A percentile compares a stretch with the other conserved stretches of the same genome.
Evolutionary conservation across 2,888 invertebrate species (phyloP).

Genomic region (Tetragnatha montana): DNA sequence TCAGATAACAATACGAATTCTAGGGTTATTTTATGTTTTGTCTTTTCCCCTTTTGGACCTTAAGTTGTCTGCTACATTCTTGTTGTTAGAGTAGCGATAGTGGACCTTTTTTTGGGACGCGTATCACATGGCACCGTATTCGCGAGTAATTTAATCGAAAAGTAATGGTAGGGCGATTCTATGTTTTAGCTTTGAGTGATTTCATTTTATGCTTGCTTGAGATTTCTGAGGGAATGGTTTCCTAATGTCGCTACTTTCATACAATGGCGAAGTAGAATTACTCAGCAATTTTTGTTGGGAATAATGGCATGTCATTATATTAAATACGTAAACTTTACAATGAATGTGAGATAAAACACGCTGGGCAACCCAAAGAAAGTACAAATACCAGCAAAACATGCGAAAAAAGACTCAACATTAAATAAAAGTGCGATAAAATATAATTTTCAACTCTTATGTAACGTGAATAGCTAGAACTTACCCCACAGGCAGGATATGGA

Average conservation of each 20-base stretch:
- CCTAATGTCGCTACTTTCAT: not conserved
- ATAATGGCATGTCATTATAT: too few species aligned
- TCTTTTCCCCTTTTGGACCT: not conserved
- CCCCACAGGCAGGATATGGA: too few species aligned
- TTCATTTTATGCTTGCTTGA: constrained; percentile 17
- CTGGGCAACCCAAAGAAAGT: too few species aligned
- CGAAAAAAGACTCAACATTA: too few species aligned
- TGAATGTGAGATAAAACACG: too few species aligned
- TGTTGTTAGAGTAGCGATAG: constrained; percentile 4
- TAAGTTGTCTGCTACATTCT: not conserved
- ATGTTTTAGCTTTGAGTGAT: not conserved
- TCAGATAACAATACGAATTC: constrained; percentile 28
- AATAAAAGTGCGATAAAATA: too few species aligned
- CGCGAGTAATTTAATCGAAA: constrained; percentile 23
- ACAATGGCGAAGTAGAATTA: not conserved
- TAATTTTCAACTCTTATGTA: too few species aligned
- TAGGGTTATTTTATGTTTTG: constrained; percentile 8
- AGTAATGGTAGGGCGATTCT: constrained; percentile 12
- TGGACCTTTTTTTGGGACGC: constrained; percentile 2
- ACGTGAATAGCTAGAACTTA: too few species aligned
- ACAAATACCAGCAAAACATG: too few species aligned
- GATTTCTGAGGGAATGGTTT: not conserved
- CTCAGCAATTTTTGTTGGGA: not conserved
- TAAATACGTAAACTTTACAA: too few species aligned
- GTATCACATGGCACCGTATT: constrained; percentile 35